Conservation (phyloP, 1,140 invertebrate species). For the Psix sp. region DNA sequence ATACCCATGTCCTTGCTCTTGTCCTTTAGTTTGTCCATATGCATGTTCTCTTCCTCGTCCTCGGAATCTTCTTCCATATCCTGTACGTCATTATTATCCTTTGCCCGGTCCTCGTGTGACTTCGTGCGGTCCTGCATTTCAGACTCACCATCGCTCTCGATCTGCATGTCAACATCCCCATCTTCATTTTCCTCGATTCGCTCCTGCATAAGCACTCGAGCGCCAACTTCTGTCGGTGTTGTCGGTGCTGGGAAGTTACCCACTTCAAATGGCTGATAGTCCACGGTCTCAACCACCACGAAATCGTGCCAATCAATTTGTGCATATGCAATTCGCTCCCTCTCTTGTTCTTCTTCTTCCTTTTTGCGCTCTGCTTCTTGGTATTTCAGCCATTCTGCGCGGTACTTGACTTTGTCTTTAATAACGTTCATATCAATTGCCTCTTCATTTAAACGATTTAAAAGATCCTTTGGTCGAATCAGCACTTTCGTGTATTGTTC, state of each 20-base stretch:
- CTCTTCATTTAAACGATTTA: conserved; percentile 88
- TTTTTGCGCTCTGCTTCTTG: conserved; percentile 93
- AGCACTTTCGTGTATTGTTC: conserved; percentile 98
- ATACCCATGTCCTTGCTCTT: conserved; percentile 70
- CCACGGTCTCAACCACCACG: conserved; percentile 99
- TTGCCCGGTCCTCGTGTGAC: conserved; percentile 78
- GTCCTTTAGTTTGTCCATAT: conserved; percentile 76
- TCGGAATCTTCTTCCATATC: conserved; percentile 95
- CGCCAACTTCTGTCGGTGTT: conserved; percentile 97
- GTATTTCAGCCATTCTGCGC: conserved; percentile 97
- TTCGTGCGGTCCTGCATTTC: conserved; percentile 83
- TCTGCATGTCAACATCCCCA: conserved; percentile 86
- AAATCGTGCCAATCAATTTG: conserved; percentile 99
- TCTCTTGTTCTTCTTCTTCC: conserved; percentile 96
- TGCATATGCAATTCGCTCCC: conserved; percentile 96
- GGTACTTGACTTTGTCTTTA: conserved; percentile 93
- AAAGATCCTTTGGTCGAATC: conserved; percentile 94
- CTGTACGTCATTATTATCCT: conserved; percentile 85
- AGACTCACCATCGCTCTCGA: conserved; percentile 84
- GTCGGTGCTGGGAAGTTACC: conserved; percentile 98
- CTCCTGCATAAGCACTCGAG: conserved; percentile 91
- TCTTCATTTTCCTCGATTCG: conserved; percentile 80
- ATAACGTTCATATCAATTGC: conserved; percentile 85
- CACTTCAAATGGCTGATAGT: conserved; percentile 97
- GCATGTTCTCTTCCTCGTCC: conserved; percentile 80